These are phyloP conservation scores for Corythucha ciliata DNA, from an alignment of 2,888 invertebrate genomes.

Conservation along the genomic window DNA sequence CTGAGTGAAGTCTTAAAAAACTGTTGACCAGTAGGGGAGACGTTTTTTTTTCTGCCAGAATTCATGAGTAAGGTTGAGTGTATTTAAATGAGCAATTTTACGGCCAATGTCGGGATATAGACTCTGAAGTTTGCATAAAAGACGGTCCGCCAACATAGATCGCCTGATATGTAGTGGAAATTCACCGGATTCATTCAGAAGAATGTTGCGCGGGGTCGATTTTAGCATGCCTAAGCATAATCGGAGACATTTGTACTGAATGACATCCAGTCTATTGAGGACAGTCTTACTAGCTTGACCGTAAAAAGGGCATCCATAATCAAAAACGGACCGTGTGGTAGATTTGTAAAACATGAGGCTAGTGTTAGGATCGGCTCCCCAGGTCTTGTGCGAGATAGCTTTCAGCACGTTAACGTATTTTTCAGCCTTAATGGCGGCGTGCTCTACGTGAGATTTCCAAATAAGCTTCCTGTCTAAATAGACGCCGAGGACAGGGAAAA, in stretches of 20 bases:
- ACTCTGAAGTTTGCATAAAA: no score
- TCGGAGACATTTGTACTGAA: neutral
- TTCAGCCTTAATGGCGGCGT: neutral
- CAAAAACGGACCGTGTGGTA: neutral
- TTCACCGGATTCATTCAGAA: no score
- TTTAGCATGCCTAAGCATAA: neutral
- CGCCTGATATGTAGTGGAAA: no score
- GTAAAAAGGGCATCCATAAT: constrained; percentile 1
- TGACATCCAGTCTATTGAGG: neutral
- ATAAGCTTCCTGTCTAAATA: neutral
- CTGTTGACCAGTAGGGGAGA: no score
- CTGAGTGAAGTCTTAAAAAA: no score
- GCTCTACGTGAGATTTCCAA: neutral
- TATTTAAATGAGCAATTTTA: no score
- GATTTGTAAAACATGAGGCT: constrained; percentile 2
- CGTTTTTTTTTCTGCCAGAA: no score
- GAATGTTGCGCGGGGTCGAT: no score
- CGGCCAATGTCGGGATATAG: no score
- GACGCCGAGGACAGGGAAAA: neutral
- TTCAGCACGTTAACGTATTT: neutral
- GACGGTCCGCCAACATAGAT: no score
- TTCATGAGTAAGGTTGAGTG: no score
- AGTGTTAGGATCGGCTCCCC: constrained; percentile 8
- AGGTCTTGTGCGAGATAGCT: neutral
- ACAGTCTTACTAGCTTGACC: no score